These are phyloP conservation scores for Adrianichthys oophorus DNA, from an alignment of 2,797 vertebrate species.

Conservation along the genomic window DNA sequence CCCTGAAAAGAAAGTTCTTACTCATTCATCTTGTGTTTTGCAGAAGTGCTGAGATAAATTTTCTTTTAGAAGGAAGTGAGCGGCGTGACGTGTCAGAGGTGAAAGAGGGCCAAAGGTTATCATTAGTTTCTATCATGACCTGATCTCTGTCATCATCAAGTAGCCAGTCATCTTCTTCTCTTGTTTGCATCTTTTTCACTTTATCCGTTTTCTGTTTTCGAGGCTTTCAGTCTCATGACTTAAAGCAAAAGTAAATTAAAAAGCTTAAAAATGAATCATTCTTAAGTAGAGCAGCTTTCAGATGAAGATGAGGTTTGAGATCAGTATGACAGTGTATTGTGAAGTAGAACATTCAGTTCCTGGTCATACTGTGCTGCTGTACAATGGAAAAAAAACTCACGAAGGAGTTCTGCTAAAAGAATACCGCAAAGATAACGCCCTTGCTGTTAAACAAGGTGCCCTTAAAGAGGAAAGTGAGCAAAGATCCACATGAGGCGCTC, in stretches of 20 bases:
- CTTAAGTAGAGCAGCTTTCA: slow-evolving; percentile 10
- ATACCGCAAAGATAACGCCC: slow-evolving; percentile 55
- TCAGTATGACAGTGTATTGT: slow-evolving; percentile 11
- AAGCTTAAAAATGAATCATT: slow-evolving; percentile 16
- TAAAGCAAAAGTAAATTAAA: slow-evolving; percentile 29
- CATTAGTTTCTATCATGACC: slow-evolving; percentile 46
- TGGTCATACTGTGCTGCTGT: slow-evolving; percentile 26
- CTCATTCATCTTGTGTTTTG: slow-evolving; percentile 29
- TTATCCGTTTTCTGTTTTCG: slow-evolving; percentile 1
- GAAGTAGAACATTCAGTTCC: slow-evolving; percentile 29
- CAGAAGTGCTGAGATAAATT: slow-evolving; percentile 35
- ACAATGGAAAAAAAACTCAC: slow-evolving; percentile 29
- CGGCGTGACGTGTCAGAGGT: slow-evolving; percentile 60
- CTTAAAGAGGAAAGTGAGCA: slow-evolving; percentile 67
- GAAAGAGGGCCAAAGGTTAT: slow-evolving; percentile 66
- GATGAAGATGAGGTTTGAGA: slow-evolving; percentile 8
- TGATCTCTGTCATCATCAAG: slow-evolving; percentile 40
- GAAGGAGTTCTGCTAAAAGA: slow-evolving; percentile 27
- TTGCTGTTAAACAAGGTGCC: slow-evolving; percentile 59
- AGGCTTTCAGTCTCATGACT: slow-evolving; percentile 8
- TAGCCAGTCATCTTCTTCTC: slow-evolving; percentile 34
- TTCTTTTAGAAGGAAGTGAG: slow-evolving; percentile 58
- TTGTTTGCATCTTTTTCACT: slow-evolving; percentile 8
- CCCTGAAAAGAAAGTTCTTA: slow-evolving; percentile 30
- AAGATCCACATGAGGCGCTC: slow-evolving; percentile 60